Evolutionary conservation across 2,113 vertebrate genomes (phyloP), one percentile per base, ranked within the genome.

Genomic region (Xiphorhynchus elegans): DNA sequence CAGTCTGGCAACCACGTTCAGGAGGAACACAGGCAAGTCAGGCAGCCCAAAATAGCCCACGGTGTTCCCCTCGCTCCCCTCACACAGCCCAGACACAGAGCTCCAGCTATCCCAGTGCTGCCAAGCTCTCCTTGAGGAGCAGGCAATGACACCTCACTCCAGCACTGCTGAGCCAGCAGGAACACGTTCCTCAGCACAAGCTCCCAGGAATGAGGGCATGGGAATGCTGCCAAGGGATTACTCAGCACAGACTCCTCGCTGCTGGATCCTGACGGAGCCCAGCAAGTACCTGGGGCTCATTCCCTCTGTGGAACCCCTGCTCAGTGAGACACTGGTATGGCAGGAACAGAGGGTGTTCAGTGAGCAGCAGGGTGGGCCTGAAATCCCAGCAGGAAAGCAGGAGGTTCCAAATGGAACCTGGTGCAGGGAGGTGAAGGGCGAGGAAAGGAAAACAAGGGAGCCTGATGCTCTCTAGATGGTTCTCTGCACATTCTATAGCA

Each of bases 251-350:
- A 33, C 46, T 63, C 76, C 10, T 46, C 7, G 7, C 72, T 66
- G 9, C 44, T 10, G 52, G 50, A 35, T 35, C 17, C 60, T 20
- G 42, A 8, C 1, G 6, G 80, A 89, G 76, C 76, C 44, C 59
- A 15, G 17, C 1, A 14, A 55, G 31, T 13, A 83, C 58, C 53
- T 10, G 35, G 72, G 63, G 75, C 28, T 74, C 8, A 0, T 4
- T 50, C 24, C 9, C 44, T 37, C 25, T 18, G 50, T 35, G 29
- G 89, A 68, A 39, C 3, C 17, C 74, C 49, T 10, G 0, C 21
- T 10, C 25, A 4, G 39, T 1, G 2, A 55, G 31, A 49, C 12
- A 4, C 47, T 0, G 0, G 29, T 17, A 35, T 0, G 0, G 24
- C 20, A 35, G 47, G 66, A 60, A 44, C 1, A 1, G 33, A 17